Base-by-base conservation (phyloP, 2,113 vertebrate species). In the Cyphotilapia sp. region DNA sequence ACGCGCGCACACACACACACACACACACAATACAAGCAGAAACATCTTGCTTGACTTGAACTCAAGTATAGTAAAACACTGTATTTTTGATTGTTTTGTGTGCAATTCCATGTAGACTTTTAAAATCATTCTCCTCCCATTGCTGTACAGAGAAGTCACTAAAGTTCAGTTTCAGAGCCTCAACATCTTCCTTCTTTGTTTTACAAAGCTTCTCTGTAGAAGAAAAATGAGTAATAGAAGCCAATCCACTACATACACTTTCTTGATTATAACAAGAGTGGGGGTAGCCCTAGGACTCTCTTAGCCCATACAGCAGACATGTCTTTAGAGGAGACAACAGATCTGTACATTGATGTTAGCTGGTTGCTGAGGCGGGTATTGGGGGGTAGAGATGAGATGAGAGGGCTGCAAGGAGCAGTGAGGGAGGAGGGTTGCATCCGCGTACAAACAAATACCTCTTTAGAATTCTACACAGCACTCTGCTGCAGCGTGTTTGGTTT, bases 391-490 rank as follows among this genome's bases (percentile, higher is more conserved):
- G 81, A 83, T 78, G 84, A 87, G 87, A 93, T 87, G 91, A 94
- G 93, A 88, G 63, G 47, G 57, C 83, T 87, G 80, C 4, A 42
- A 90, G 74, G 54, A 84, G 61, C 86, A 87, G 87, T 38, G 35
- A 81, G 83, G 82, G 88, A 85, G 91, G 88, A 80, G 91, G 87
- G 86, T 85, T 90, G 93, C 92, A 95, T 93, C 93, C 82, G 16
- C 57, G 87, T 95, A 95, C 95, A 96, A 97, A 96, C 95, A 96
- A 96, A 97, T 94, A 92, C 91, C 95, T 96, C 93, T 96, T 97
- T 97, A 96, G 95, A 95, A 97, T 97, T 96, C 97, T 85, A 94
- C 95, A 94, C 95, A 90, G 94, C 95, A 95, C 95, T 96, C 95
- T 63, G 95, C 97, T 96, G 96, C 97, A 97, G 96, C 87, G 94